Base-by-base conservation (phyloP, 2,888 invertebrate species). In the Rhorus exstirpatorius region DNA sequence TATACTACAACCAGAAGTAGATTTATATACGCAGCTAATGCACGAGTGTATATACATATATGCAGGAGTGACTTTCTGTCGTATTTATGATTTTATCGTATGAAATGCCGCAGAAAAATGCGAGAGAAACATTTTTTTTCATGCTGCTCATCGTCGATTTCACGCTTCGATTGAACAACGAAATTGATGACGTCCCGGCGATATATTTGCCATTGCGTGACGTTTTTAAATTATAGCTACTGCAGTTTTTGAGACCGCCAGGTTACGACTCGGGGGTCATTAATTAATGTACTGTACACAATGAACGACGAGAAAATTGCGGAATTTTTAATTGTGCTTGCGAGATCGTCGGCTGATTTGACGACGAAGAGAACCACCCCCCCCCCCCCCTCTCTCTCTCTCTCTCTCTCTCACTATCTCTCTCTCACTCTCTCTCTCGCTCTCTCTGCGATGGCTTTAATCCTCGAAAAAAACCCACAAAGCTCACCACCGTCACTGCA, bases 401-500 rank as follows among this genome's bases (percentile, higher is more conserved):
- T n/a, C n/a, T n/a, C n/a, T n/a, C n/a, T n/a, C n/a, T n/a, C n/a
- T n/a, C n/a, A n/a, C n/a, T n/a, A n/a, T n/a, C n/a, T n/a, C n/a
- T n/a, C n/a, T n/a, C n/a, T n/a, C n/a, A n/a, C n/a, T n/a, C n/a
- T n/a, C n/a, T n/a, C n/a, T n/a, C n/a, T n/a, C n/a, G n/a, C n/a
- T n/a, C n/a, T n/a, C n/a, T n/a, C 10, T 35, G 60, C 72, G n/a
- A 24, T 49, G 51, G 19, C 35, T 74, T 74, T 61, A 63, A 63
- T 38, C 51, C 51, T 21, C 19, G 31, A 60, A 55, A 41, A 26
- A 70, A 70, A 55, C 17, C 8, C 41, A 44, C 86, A 87, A 88
- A 86, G 84, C 68, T 58, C 14, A 84, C 81, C 81, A 79, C 49
- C 38, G 24, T 41, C 84, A 67, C 84, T 84, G 77, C 81, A 58